Percentiles rank a stretch among this genome's conserved stretches.
Evolutionary conservation across 2,888 invertebrate species (phyloP).

Genomic region (Gisinianus flammeolus): DNA sequence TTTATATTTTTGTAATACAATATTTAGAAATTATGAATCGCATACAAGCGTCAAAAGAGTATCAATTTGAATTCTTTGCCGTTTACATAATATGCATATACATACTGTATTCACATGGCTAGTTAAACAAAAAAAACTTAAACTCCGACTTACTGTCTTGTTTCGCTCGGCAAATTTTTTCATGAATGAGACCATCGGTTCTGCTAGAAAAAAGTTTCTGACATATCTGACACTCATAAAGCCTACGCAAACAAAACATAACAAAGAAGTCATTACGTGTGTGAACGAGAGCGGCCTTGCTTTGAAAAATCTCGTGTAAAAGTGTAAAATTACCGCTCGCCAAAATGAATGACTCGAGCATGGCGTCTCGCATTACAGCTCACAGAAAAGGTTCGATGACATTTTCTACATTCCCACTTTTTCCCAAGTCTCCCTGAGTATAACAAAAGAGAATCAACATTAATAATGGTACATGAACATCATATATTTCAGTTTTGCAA

Average conservation of each 20-base stretch:
- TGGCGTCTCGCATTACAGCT: slow-evolving; percentile 26
- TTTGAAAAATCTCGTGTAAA: no score
- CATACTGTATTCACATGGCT: no score
- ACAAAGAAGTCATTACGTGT: no score
- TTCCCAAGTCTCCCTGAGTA: background rate
- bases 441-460: background rate
- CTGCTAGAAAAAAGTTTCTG: slow-evolving; percentile 18
- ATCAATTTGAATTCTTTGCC: no score
- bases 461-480: background rate
- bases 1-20: no score
- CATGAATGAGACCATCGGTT: slow-evolving; percentile 25
- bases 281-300: no score
- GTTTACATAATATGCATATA: no score
- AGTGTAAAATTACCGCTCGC: background rate
- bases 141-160: background rate
- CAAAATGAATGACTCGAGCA: slow-evolving; percentile 23
- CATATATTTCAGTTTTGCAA: no score
- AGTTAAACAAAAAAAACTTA: no score
- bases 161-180: slow-evolving; percentile 13
- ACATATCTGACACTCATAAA: slow-evolving; percentile 17
- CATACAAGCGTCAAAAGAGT: no score
- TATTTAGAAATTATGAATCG: no score
- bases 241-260: no score
- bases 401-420: slow-evolving; percentile 10
- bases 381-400: slow-evolving; percentile 17